phyloP scores from a whole-genome alignment of 37 sponge, comb jelly and placozoan genomes.

The Mnemiopsis leidyi region DNA sequence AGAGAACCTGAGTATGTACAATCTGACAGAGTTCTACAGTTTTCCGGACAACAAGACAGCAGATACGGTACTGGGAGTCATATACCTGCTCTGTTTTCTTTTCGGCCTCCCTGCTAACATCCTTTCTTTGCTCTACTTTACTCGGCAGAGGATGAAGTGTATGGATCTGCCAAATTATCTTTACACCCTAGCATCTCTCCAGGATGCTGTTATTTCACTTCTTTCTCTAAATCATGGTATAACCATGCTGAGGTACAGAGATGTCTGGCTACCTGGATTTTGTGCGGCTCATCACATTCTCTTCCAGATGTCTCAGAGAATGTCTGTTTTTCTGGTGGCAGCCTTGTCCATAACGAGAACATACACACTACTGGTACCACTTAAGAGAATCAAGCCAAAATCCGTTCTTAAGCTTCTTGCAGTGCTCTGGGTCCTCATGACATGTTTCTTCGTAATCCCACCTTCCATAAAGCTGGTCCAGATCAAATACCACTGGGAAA shows the following conservation, averaged over 20 bases:
- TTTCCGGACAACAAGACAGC: neutral
- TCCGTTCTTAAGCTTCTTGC: neutral
- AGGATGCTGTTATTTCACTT: neutral
- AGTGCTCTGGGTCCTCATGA: neutral
- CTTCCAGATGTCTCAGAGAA: slow-evolving; percentile 49
- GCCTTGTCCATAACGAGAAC: neutral
- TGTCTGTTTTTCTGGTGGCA: slow-evolving; percentile 19
- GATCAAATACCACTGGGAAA: neutral
- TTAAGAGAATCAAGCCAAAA: neutral
- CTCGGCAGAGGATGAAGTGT: neutral
- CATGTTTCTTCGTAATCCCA: neutral
- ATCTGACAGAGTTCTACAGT: neutral
- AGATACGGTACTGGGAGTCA: neutral
- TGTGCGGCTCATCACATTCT: slow-evolving; percentile 5
- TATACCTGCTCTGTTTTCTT: neutral
- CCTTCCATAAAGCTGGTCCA: neutral
- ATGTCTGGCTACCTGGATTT: neutral
- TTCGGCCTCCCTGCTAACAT: neutral
- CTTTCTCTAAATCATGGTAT: slow-evolving; percentile 10
- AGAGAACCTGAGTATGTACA: neutral
- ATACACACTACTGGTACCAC: neutral
- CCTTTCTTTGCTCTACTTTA: neutral
- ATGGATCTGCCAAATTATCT: neutral
- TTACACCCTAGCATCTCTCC: neutral
- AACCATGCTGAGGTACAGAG: neutral